These are phyloP conservation scores for Astreopora myriophthalma DNA, from an alignment of 64 coral and sea anemone genomes.

Conservation along the genomic window DNA sequence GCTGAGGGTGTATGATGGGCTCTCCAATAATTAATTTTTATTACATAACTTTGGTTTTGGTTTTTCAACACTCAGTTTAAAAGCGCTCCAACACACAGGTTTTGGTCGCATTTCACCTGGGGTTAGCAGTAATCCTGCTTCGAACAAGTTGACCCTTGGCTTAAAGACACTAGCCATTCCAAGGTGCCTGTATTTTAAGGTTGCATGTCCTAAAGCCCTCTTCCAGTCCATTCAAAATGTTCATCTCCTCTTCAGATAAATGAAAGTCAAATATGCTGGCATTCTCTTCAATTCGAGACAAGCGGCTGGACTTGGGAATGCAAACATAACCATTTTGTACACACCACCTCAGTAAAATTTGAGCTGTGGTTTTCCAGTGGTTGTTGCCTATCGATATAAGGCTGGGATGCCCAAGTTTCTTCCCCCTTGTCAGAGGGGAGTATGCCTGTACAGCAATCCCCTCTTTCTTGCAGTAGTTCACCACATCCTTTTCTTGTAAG, in stretches of 20 bases:
- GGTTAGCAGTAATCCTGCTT: too few species aligned
- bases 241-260: slow-evolving; percentile 59
- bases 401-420: slow-evolving; percentile 71
- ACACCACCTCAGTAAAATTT: slow-evolving; percentile 85
- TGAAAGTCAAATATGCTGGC: slow-evolving; percentile 87
- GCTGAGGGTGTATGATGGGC: too few species aligned
- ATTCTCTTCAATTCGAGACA: slow-evolving; percentile 83
- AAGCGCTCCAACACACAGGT: too few species aligned
- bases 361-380: slow-evolving; percentile 68
- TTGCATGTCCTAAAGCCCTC: slow-evolving; percentile 89
- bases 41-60: too few species aligned
- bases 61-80: too few species aligned
- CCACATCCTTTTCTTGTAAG: slow-evolving; percentile 75
- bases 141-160: too few species aligned
- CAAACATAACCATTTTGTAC: slow-evolving; percentile 86
- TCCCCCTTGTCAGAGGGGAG: slow-evolving; percentile 87
- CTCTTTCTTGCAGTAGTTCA: slow-evolving; percentile 74
- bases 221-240: slow-evolving; percentile 78
- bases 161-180: slow-evolving; percentile 66
- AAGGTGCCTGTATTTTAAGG: slow-evolving; percentile 85
- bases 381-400: slow-evolving; percentile 57
- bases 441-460: slow-evolving; percentile 88
- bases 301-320: slow-evolving; percentile 88
- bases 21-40: too few species aligned
- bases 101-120: too few species aligned